phyloP scores from a whole-genome alignment of 2,888 invertebrate genomes.

The Dolichopus griseipennis region DNA sequence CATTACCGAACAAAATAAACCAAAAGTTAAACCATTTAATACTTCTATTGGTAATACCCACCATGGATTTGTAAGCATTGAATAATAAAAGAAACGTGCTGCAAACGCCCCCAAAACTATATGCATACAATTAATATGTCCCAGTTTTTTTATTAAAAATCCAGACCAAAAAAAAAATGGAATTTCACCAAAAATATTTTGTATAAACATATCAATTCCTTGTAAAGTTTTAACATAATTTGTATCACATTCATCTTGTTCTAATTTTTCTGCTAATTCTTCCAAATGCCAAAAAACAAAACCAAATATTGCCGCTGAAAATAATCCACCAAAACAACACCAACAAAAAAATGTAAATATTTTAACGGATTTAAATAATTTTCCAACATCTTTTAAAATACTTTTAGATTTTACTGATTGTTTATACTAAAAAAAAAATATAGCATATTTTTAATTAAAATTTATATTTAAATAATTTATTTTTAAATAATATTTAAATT shows the following conservation, averaged over 20 bases:
- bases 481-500: neutral
- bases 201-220: neutral
- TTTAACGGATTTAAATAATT: neutral
- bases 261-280: neutral
- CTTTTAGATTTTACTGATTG: neutral
- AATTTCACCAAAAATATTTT: neutral
- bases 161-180: neutral
- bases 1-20: neutral
- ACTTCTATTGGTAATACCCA: conserved; percentile 1
- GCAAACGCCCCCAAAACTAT: neutral
- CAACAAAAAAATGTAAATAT: neutral
- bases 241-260: neutral
- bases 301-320: neutral
- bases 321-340: neutral
- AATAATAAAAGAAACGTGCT: neutral
- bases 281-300: conserved; percentile 1
- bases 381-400: neutral
- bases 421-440: neutral
- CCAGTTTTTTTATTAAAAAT: neutral
- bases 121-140: neutral
- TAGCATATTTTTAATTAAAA: too few relatives aligned
- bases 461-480: too few relatives aligned
- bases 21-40: neutral
- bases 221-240: neutral
- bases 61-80: neutral